Evolutionary conservation across 1,140 invertebrate genomes (phyloP), one percentile per base, ranked within the genome.

Genomic region (Carposina sasakii): DNA sequence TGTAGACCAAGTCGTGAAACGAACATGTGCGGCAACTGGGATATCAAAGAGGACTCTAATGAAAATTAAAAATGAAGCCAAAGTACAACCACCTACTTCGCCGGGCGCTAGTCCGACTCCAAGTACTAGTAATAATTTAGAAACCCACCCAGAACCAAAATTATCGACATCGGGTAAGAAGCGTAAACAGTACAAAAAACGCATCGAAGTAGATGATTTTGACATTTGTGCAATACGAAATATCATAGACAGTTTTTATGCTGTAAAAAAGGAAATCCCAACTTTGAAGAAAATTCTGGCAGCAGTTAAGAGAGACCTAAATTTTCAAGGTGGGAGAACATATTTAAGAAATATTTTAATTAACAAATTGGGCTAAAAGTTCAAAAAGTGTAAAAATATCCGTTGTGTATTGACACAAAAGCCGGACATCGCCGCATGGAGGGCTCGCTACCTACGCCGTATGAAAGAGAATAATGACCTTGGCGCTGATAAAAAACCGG

Each of bases 1-100:
- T 34, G 52, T 55, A 19, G 57, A 60, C 19, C 52, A 54, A 52
- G 44, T 34, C 6, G 20, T 55, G 13, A 55, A 48, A 41, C 33
- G 57, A 46, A 48, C 57, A 12, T 60, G 52, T 48, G 52, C 57
- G 17, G 57, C 52, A 9, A 54, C 57, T 44, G 57, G 52, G 2
- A 41, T 59, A 48, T 54, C 52, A 21, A 54, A 54, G 42, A 45
- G 15, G 23, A 58, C 56, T 6, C n/a, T 58, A 10, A 50, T 51
- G 42, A 54, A 24, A 44, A 58, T 58, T 12, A 58, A 58, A 58
- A 58, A 46, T 1, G 37, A 59, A 48, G 30, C 21, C 5, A 33
- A 13, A 13, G 31, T 28, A 43, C 24, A 28, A 28, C 24, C 24
- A 28, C 24, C 24, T 28, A 28, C 24, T 28, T 28, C 24, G 24